These are phyloP conservation scores for Lytechinus variegatus DNA, from an alignment of 35 echinoderm and acorn worm genomes.

Conservation along the genomic window DNA sequence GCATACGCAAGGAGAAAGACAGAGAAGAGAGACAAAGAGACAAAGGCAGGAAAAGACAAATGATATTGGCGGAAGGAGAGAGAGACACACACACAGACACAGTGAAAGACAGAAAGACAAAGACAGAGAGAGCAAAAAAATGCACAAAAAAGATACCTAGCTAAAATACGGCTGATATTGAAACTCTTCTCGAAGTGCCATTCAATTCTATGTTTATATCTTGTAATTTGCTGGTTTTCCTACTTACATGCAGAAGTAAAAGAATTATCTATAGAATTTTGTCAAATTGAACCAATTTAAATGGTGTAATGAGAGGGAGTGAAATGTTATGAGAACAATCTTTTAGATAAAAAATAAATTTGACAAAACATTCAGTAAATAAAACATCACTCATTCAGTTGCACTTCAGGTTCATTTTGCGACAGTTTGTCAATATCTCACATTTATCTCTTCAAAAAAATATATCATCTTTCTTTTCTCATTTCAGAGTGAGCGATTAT, in stretches of 20 bases:
- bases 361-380: neutral
- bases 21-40: too few relatives aligned
- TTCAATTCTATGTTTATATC: neutral
- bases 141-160: constrained; percentile 1
- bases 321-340: neutral
- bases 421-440: too few relatives aligned
- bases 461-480: too few relatives aligned
- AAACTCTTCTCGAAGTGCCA: neutral
- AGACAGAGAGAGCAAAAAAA: neutral
- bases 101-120: neutral
- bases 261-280: neutral
- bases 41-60: neutral
- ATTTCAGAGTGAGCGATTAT: too few relatives aligned
- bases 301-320: neutral
- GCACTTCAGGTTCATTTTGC: neutral
- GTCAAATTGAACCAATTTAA: neutral
- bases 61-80: neutral
- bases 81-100: neutral
- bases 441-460: too few relatives aligned
- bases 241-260: neutral
- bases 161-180: neutral
- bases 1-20: too few relatives aligned
- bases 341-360: neutral
- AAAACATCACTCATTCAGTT: neutral
- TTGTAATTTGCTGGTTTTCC: neutral